Evolutionary conservation across 2,113 vertebrate species (phyloP), one percentile per base, ranked within the genome.

Genomic region (Butorides virescens): DNA sequence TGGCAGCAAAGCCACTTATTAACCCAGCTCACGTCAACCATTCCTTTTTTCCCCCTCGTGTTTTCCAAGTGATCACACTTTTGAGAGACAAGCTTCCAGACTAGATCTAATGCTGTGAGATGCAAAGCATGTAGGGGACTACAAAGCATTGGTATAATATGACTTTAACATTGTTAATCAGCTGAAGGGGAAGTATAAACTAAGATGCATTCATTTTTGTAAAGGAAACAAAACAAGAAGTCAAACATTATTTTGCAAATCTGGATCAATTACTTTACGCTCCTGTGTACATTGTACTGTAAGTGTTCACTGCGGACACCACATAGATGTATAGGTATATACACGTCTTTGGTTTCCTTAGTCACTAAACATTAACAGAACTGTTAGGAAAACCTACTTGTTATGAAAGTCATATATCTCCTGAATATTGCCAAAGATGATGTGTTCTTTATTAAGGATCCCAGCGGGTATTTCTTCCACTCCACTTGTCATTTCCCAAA

Each of bases 341-440:
- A 65, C 20, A 25, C 9, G 44, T 20, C 34, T 49, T 73, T 46
- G 7, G 30, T 68, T 90, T 80, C 39, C n/a, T n/a, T 30, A 53
- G 49, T 67, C 49, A 36, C 18, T 27, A 74, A 77, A 91, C 7
- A 52, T 78, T 22, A 46, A 30, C 36, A 80, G 67, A 95, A 92
- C 47, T 50, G 25, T 20, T 42, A 79, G 83, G 49, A 91, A 96
- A 96, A 98, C 99, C 92, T 98, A 99, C 99, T 99, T 99, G 98
- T 98, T 99, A 97, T 99, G 99, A 96, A 99, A 99, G 96, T 99
- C 99, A 52, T 99, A 99, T 88, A 99, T 99, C 85, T 99, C 99
- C 97, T 99, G 99, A 97, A 99, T 99, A 97, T 99, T 99, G 91
- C 99, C 99, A 90, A 99, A 99, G 94, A 99, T 98, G 94, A 99